Evolutionary conservation across 92 coral and sea anemone genomes (phyloP).

Genomic region (Paragorgia papillata): DNA sequence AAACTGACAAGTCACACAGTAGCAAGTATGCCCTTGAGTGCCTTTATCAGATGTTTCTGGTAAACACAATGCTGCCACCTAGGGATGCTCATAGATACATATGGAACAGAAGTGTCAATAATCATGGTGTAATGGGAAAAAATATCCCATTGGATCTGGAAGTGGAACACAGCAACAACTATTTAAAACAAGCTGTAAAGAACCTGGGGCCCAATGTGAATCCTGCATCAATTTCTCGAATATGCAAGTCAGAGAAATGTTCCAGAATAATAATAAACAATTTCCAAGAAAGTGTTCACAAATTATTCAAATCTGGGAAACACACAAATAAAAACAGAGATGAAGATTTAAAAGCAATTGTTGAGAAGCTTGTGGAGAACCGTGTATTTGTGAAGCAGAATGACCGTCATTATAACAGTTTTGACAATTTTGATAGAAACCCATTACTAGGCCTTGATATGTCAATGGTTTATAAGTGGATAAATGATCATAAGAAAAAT

Average conservation of each 20-base stretch:
- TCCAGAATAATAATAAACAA: slow-evolving; percentile 34
- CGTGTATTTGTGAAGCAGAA: slow-evolving; percentile 10
- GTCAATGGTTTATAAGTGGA: slow-evolving; percentile 55
- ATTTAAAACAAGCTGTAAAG: slow-evolving; percentile 65
- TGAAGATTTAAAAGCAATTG: slow-evolving; percentile 31
- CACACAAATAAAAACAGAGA: slow-evolving; percentile 40
- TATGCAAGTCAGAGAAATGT: slow-evolving; percentile 62
- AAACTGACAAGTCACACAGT: slow-evolving; percentile 60
- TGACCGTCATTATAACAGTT: slow-evolving; percentile 18
- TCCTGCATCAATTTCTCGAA: slow-evolving; percentile 53
- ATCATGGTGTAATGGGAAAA: slow-evolving; percentile 50
- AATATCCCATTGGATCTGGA: slow-evolving; percentile 70
- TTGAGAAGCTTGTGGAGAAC: slow-evolving; percentile 32
- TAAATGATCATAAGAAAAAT: slow-evolving; percentile 61
- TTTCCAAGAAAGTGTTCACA: slow-evolving; percentile 45
- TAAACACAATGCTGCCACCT: slow-evolving; percentile 49
- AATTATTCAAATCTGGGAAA: slow-evolving; percentile 49
- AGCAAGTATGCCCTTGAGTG: slow-evolving; percentile 67
- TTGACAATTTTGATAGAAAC: slow-evolving; percentile 43
- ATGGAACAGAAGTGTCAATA: slow-evolving; percentile 69
- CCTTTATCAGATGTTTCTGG: slow-evolving; percentile 63
- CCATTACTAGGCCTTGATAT: slow-evolving; percentile 39
- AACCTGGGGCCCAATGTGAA: slow-evolving; percentile 67
- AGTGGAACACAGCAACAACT: slow-evolving; percentile 66
- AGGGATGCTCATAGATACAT: slow-evolving; percentile 58